Percentiles rank a stretch among this genome's conserved stretches.
Evolutionary conservation across 2,113 vertebrate species (phyloP).

Genomic region (Sylvietta virens): DNA sequence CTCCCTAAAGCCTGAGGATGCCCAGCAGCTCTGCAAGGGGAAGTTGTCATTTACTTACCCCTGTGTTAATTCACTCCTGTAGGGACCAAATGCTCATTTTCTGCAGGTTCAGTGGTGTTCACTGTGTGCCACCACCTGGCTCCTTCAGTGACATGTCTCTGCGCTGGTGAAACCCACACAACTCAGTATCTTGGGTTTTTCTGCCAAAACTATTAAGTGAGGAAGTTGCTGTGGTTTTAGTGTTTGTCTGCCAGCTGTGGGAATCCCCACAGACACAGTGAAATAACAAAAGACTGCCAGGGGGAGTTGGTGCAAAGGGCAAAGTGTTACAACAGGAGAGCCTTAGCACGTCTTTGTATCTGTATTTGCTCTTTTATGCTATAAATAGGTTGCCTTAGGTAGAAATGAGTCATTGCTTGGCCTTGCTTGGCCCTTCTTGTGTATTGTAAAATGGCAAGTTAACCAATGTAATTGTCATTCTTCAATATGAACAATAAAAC

Average conservation of each 20-base stretch:
- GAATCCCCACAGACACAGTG: neutral
- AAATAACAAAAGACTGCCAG: neutral
- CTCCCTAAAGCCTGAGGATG: accelerated
- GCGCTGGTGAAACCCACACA: neutral
- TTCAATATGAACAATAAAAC: neutral
- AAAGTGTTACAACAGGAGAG: neutral
- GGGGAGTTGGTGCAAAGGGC: neutral
- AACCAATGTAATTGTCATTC: neutral
- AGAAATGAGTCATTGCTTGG: neutral
- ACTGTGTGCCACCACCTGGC: neutral
- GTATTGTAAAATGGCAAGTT: neutral
- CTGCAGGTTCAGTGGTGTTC: neutral
- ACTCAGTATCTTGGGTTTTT: neutral
- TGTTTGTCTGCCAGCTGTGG: neutral
- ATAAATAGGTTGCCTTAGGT: neutral
- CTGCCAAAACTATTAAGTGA: neutral
- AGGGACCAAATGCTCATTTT: neutral
- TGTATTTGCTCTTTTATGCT: neutral
- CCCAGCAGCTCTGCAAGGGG: neutral
- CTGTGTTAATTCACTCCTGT: neutral
- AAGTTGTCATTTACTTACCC: neutral
- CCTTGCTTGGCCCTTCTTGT: neutral
- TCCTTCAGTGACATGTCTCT: neutral
- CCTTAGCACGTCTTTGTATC: neutral
- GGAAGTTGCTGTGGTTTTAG: neutral